Base-by-base conservation (phyloP, 2,888 invertebrate species). In the Microctonus hyperodae region DNA sequence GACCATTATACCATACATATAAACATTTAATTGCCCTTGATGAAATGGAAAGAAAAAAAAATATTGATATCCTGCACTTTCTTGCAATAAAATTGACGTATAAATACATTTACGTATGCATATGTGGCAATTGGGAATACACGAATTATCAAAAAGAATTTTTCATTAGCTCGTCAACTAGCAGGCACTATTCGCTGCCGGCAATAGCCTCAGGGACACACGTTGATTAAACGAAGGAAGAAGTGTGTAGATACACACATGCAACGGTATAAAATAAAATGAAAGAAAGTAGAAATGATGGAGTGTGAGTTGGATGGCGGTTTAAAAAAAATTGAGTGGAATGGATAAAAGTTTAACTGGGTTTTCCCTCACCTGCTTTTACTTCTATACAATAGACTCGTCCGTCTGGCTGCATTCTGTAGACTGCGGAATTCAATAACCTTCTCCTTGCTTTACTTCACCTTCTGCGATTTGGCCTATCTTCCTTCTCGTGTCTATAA, bases 371-470 rank as follows among this genome's bases (percentile, higher is more conserved):
- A 44, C 44, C 44, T 44, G 44, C 28, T 44, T 1, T 16, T n/a
- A 51, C 69, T 65, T 66, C n/a, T n/a, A n/a, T 37, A 71, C 71
- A 71, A 73, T 73, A 71, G 69, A 70, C 67, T 71, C 64, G 73
- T 72, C 69, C 67, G 65, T 66, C 69, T 67, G 57, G 48, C 51
- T 67, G 69, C 69, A 73, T 73, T 73, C 70, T 68, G 68, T 68
- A 72, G 69, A 70, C 70, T 72, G 65, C 69, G 70, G 69, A 72
- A 72, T 72, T 70, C 72, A 69, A 70, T 72, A 73, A 72, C 69
- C 64, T 65, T 63, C 67, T 56, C 48, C 28, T 40, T 40, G 40
- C 57, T 58, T 59, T 40, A 13, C 53, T 25, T 48, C 63, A 25
- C 44, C 50, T 44, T 16, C 56, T 13, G 25, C 51, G 16, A 16